These are phyloP conservation scores for Ceyx erithaca DNA, from an alignment of 2,797 vertebrate species.

Conservation along the genomic window DNA sequence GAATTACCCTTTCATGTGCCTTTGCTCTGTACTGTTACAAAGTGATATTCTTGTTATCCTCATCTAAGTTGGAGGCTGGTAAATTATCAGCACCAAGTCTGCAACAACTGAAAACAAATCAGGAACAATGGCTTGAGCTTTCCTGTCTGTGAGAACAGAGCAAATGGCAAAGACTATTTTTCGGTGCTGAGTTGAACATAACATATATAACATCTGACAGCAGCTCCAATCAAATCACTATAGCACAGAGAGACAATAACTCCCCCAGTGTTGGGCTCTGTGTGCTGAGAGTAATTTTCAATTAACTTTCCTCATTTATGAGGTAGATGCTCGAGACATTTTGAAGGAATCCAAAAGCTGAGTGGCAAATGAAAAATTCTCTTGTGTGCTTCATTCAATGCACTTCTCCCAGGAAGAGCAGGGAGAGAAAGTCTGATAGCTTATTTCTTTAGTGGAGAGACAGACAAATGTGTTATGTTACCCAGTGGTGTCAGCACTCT, in stretches of 20 bases:
- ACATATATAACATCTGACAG: slow-evolving; percentile 69
- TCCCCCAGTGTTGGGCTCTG: slow-evolving; percentile 3
- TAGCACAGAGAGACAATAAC: not conserved
- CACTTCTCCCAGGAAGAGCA: not conserved
- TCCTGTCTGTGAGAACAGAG: slow-evolving; percentile 14
- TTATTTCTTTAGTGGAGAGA: not conserved
- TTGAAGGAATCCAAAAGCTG: not conserved
- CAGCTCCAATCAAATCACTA: slow-evolving; percentile 25
- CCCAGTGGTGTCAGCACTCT: not conserved
- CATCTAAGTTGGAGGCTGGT: not conserved
- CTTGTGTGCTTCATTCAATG: not conserved
- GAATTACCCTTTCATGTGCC: not conserved
- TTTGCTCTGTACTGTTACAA: slow-evolving; percentile 19
- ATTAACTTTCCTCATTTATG: slow-evolving; percentile 40
- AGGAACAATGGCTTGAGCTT: slow-evolving; percentile 38
- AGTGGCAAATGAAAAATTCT: slow-evolving; percentile 8
- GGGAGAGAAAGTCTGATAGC: not conserved
- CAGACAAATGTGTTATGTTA: not conserved
- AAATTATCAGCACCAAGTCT: not conserved
- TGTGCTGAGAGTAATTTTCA: not conserved
- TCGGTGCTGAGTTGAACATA: not conserved
- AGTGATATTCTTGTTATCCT: not conserved
- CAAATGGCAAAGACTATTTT: slow-evolving; percentile 28
- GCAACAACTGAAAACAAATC: slow-evolving; percentile 40
- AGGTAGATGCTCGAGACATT: not conserved